These are phyloP conservation scores for Solea solea DNA, from an alignment of 2,113 vertebrate genomes.

Conservation along the genomic window DNA sequence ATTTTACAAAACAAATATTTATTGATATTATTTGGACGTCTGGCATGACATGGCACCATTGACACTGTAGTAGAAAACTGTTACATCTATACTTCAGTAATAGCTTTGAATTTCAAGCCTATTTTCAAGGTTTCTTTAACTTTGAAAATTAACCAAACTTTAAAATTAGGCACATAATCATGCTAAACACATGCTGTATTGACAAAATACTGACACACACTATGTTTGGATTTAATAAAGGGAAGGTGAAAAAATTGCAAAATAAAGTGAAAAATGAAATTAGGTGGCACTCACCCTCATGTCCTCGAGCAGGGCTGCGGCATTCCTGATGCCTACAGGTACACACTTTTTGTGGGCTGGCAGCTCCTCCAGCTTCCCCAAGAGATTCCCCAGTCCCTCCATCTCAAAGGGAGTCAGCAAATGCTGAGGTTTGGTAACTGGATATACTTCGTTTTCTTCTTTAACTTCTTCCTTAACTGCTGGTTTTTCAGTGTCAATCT, in stretches of 20 bases:
- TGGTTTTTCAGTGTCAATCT: constrained; percentile 47
- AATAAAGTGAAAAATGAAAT: not conserved
- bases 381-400: constrained; percentile 92
- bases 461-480: constrained; percentile 41
- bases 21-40: not conserved
- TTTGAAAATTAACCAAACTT: no score
- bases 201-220: no score
- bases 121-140: no score
- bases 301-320: constrained; percentile 88
- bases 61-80: not conserved
- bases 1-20: not conserved
- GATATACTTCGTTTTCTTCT: constrained; percentile 32
- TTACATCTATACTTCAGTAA: no score
- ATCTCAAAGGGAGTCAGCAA: constrained; percentile 92
- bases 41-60: no score
- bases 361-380: constrained; percentile 93
- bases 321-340: constrained; percentile 89
- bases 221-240: no score
- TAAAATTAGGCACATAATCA: no score
- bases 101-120: no score
- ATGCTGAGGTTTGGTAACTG: constrained; percentile 37
- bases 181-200: no score
- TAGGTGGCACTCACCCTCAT: constrained; percentile 82
- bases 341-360: constrained; percentile 94
- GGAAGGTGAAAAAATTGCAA: no score